Evolutionary conservation across 2,888 invertebrate species (phyloP).

Genomic region (Seira ritae): DNA sequence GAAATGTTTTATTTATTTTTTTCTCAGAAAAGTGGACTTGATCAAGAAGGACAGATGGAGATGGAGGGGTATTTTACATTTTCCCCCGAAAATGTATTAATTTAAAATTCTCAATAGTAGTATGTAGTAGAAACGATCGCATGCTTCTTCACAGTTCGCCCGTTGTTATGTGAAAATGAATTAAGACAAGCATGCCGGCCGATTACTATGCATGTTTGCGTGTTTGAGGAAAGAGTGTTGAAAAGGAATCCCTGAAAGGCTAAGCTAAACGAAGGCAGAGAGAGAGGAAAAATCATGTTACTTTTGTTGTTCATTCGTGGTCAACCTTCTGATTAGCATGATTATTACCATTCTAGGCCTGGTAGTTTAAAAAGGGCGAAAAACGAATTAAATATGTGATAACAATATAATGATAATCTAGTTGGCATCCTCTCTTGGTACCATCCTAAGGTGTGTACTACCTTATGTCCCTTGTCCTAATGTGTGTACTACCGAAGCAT

Average conservation of each 20-base stretch:
- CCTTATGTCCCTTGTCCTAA: no score
- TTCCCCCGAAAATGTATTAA: no score
- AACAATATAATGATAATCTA: constrained; percentile 17
- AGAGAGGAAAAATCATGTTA: not conserved
- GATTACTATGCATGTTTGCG: not conserved
- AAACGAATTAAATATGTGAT: not conserved
- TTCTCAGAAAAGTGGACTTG: not conserved
- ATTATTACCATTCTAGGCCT: constrained; percentile 9
- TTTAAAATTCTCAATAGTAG: no score
- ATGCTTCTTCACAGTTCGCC: no score
- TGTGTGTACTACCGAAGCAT: no score
- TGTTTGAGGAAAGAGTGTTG: not conserved
- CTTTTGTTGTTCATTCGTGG: constrained; percentile 28
- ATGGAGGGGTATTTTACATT: not conserved
- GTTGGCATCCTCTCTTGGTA: constrained; percentile 11
- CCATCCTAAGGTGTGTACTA: no score
- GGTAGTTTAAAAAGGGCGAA: not conserved
- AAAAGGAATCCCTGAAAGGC: constrained; percentile 1
- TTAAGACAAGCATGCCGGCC: not conserved
- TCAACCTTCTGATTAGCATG: constrained; percentile 59
- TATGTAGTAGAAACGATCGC: no score
- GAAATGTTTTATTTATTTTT: not conserved
- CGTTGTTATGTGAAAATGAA: no score
- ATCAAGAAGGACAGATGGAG: not conserved
- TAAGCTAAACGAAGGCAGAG: no score